A percentile compares a stretch with the other conserved stretches of the same genome.
These are phyloP conservation scores for Actinernus sp. DNA, from an alignment of 92 coral and sea anemone species.

Conservation along the genomic window DNA sequence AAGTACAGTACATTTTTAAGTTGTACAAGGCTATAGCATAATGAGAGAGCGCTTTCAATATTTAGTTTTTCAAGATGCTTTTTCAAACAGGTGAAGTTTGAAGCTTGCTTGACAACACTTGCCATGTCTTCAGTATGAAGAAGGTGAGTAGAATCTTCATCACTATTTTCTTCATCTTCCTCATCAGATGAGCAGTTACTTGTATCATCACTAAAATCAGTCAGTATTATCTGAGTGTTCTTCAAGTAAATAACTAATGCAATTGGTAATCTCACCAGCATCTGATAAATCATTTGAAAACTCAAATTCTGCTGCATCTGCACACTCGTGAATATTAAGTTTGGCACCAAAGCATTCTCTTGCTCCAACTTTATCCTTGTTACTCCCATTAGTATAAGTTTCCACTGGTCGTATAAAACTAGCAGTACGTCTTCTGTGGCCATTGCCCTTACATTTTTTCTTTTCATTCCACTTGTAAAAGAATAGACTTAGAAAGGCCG, in stretches of 20 bases:
- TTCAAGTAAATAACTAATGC: slow-evolving; percentile 41
- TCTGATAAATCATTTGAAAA: slow-evolving; percentile 59
- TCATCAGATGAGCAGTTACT: slow-evolving; percentile 14
- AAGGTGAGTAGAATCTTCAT: slow-evolving; percentile 12
- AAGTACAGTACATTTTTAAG: slow-evolving; percentile 38
- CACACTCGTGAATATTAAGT: slow-evolving; percentile 28
- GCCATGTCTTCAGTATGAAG: slow-evolving; percentile 33
- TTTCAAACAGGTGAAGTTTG: slow-evolving; percentile 46
- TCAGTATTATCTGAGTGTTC: slow-evolving; percentile 28
- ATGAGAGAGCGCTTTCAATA: slow-evolving; percentile 25
- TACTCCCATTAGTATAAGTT: background rate
- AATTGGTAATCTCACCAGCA: slow-evolving; percentile 16
- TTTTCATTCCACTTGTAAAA: slow-evolving; percentile 78
- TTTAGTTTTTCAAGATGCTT: slow-evolving; percentile 33
- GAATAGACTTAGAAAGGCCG: slow-evolving; percentile 39
- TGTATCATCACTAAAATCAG: background rate
- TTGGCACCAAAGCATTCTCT: slow-evolving; percentile 68
- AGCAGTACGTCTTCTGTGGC: slow-evolving; percentile 2
- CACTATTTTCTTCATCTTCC: too few species aligned
- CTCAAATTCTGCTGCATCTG: slow-evolving; percentile 56
- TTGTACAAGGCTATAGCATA: slow-evolving; percentile 24
- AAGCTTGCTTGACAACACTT: slow-evolving; percentile 50
- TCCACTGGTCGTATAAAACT: slow-evolving; percentile 22
- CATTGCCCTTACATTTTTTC: slow-evolving; percentile 19
- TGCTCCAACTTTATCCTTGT: background rate